Percentiles rank a stretch among this genome's conserved stretches.
Evolutionary conservation across 1,140 invertebrate species (phyloP).

Genomic region (Proctacanthus coquilletti): DNA sequence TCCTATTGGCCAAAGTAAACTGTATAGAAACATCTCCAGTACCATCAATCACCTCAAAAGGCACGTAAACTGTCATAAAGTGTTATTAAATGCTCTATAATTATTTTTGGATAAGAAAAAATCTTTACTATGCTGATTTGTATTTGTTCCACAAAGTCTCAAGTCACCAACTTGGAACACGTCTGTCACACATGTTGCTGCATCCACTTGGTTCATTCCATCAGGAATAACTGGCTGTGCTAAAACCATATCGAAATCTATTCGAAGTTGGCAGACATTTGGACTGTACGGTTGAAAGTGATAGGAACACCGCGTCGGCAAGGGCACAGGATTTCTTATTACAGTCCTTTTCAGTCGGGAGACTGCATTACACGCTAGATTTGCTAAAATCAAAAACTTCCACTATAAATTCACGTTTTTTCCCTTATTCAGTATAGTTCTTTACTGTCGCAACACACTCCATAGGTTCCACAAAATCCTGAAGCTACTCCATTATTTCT

Average conservation of each 20-base stretch:
- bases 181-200: conserved; percentile 35
- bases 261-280: conserved; percentile 45
- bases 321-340: conserved; percentile 13
- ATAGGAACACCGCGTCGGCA: conserved; percentile 15
- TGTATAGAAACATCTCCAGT: conserved; percentile 15
- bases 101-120: conserved; percentile 3
- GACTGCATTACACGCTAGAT: conserved; percentile 9
- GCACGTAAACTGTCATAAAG: conserved; percentile 15
- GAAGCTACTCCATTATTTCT: conserved; percentile 38
- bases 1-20: conserved; percentile 13
- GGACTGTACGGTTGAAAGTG: conserved; percentile 27
- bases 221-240: conserved; percentile 39
- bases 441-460: conserved; percentile 54
- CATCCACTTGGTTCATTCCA: neutral
- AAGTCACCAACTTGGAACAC: conserved; percentile 35
- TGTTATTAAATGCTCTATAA: neutral
- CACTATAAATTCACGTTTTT: too few relatives aligned
- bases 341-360: conserved; percentile 16
- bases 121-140: conserved; percentile 49
- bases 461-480: conserved; percentile 43
- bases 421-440: too few relatives aligned
- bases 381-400: conserved; percentile 8
- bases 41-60: conserved; percentile 19
- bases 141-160: conserved; percentile 57
- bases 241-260: conserved; percentile 59